These are phyloP conservation scores for Selene dorsalis DNA, from an alignment of 2,797 vertebrate genomes.

Conservation along the genomic window DNA sequence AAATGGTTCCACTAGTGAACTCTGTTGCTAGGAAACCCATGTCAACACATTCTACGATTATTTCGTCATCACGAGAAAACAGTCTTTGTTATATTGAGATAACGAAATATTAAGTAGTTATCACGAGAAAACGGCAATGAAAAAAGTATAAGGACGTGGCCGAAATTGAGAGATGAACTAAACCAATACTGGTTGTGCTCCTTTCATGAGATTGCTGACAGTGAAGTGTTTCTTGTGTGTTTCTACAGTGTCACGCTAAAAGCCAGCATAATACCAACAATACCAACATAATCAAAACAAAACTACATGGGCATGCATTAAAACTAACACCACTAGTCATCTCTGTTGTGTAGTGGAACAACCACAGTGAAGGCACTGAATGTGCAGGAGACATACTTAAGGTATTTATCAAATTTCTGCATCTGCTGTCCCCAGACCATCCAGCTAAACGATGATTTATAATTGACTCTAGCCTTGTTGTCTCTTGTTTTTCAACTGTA, in stretches of 20 bases:
- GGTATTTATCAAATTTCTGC: slow-evolving; percentile 31
- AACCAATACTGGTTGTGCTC: not conserved
- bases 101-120: too few relatives aligned
- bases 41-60: too few relatives aligned
- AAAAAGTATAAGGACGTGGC: too few relatives aligned
- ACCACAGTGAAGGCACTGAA: slow-evolving; percentile 9
- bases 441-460: slow-evolving; percentile 27
- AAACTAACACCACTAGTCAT: slow-evolving; percentile 23
- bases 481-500: not conserved
- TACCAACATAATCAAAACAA: slow-evolving; percentile 20
- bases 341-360: slow-evolving; percentile 12
- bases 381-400: slow-evolving; percentile 18
- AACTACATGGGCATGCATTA: slow-evolving; percentile 5
- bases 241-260: not conserved
- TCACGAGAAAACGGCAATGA: too few relatives aligned
- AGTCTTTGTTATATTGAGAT: too few relatives aligned
- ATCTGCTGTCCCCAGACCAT: slow-evolving; percentile 22
- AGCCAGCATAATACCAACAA: slow-evolving; percentile 22
- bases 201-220: not conserved
- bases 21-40: too few relatives aligned
- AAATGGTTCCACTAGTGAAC: too few relatives aligned
- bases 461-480: not conserved
- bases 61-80: too few relatives aligned
- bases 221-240: not conserved
- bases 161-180: not conserved